Evolutionary conservation across 2,797 vertebrate genomes (phyloP).

Genomic region (Periparus ater): DNA sequence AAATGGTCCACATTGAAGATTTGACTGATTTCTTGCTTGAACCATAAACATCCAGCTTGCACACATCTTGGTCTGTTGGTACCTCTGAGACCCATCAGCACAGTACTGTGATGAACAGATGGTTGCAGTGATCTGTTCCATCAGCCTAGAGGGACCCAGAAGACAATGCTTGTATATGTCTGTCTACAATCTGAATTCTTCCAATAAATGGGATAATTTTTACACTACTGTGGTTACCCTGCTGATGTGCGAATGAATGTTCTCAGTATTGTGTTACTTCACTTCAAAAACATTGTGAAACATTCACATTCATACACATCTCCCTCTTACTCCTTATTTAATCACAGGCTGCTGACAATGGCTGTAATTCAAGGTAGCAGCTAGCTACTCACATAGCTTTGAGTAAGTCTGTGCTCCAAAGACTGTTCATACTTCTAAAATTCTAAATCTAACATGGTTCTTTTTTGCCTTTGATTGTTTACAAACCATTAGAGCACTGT

Average conservation of each 20-base stretch:
- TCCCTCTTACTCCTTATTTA: not conserved
- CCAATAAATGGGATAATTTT: not conserved
- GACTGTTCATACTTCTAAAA: not conserved
- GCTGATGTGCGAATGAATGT: not conserved
- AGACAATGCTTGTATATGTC: not conserved
- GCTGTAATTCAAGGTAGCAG: conserved; percentile 16
- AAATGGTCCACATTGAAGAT: not conserved
- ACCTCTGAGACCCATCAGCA: not conserved
- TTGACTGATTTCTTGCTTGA: not conserved
- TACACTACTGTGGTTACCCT: not conserved
- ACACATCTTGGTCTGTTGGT: not conserved
- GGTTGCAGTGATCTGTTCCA: not conserved
- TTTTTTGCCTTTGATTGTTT: not conserved
- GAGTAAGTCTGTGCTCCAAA: not conserved
- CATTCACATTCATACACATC: not conserved
- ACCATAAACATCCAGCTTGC: not conserved
- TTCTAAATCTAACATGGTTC: not conserved
- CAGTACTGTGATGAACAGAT: not conserved
- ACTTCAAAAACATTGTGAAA: not conserved
- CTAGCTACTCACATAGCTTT: not conserved
- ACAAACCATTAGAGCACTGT: not conserved
- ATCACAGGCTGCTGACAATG: not conserved
- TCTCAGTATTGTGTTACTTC: not conserved
- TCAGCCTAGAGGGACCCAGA: not conserved
- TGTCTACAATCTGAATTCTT: not conserved